Percentiles rank a stretch among this genome's conserved stretches.
These are phyloP conservation scores for Hemicordylus capensis DNA, from an alignment of 2,113 vertebrate genomes.

Conservation along the genomic window DNA sequence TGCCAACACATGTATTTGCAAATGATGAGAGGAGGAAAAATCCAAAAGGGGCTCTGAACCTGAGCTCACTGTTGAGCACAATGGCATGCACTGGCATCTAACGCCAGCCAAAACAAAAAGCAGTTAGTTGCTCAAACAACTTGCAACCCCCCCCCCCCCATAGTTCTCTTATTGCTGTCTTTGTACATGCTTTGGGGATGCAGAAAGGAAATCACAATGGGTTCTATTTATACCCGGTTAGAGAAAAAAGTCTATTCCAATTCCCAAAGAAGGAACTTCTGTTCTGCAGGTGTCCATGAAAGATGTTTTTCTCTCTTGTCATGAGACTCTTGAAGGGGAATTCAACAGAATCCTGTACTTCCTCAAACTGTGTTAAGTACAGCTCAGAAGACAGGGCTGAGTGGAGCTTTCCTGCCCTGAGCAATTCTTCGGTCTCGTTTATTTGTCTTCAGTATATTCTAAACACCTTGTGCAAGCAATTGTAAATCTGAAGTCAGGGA, in stretches of 20 bases:
- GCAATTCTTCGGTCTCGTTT: background rate
- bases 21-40: background rate
- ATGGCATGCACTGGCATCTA: background rate
- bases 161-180: constrained; percentile 22
- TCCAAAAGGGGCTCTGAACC: too few species aligned
- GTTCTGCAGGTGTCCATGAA: constrained; percentile 69
- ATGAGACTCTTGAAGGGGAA: constrained; percentile 68
- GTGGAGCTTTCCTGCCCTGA: rapidly evolving
- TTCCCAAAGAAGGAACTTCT: constrained; percentile 63
- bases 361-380: constrained; percentile 58
- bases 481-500: background rate
- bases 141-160: constrained; percentile 20
- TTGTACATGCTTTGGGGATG: constrained; percentile 17
- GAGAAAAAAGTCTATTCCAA: constrained; percentile 60
- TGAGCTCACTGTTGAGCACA: background rate
- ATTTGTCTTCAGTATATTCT: background rate
- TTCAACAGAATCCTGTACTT: constrained; percentile 64
- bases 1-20: background rate
- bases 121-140: background rate
- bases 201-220: constrained; percentile 53
- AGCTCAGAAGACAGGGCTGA: background rate
- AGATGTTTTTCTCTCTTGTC: constrained; percentile 71
- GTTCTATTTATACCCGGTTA: constrained; percentile 26
- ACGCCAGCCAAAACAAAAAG: background rate
- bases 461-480: background rate